Evolutionary conservation across 2,888 invertebrate species (phyloP).

Genomic region (Eucriotettix oculatus): DNA sequence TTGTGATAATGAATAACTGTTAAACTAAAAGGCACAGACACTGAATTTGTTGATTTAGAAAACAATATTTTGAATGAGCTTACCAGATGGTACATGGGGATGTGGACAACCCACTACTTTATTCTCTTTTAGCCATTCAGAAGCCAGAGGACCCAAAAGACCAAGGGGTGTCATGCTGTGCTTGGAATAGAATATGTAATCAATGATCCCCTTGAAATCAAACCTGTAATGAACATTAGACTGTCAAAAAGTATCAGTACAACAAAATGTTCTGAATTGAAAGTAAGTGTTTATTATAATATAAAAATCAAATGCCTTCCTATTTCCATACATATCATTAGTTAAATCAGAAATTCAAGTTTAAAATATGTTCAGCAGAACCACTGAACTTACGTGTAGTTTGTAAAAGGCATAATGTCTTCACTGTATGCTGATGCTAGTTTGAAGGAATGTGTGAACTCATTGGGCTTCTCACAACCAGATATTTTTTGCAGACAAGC

Average conservation of each 20-base stretch:
- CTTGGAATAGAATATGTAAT: slow-evolving; percentile 97
- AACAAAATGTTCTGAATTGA: slow-evolving; percentile 1
- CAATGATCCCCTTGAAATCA: slow-evolving; percentile 98
- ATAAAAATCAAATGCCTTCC: background rate
- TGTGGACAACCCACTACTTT: slow-evolving; percentile 97
- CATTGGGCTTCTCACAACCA: slow-evolving; percentile 66
- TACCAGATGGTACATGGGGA: slow-evolving; percentile 86
- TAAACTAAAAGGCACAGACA: background rate
- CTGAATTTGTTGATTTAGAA: background rate
- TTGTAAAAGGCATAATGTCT: slow-evolving; percentile 94
- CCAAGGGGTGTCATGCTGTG: slow-evolving; percentile 91
- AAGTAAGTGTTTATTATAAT: background rate
- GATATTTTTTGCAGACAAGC: slow-evolving; percentile 77
- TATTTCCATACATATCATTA: background rate
- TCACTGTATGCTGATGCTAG: slow-evolving; percentile 89
- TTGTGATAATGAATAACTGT: no score
- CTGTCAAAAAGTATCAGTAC: background rate
- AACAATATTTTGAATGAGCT: slow-evolving; percentile 5
- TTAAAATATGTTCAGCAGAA: background rate
- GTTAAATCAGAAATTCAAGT: background rate
- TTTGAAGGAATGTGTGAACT: slow-evolving; percentile 92
- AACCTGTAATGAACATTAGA: slow-evolving; percentile 44
- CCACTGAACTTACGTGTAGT: slow-evolving; percentile 70
- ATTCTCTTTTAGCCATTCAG: slow-evolving; percentile 86
- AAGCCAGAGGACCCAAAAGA: slow-evolving; percentile 82